Conservation (phyloP, 2,888 invertebrate species). For the Agrotis segetum region DNA sequence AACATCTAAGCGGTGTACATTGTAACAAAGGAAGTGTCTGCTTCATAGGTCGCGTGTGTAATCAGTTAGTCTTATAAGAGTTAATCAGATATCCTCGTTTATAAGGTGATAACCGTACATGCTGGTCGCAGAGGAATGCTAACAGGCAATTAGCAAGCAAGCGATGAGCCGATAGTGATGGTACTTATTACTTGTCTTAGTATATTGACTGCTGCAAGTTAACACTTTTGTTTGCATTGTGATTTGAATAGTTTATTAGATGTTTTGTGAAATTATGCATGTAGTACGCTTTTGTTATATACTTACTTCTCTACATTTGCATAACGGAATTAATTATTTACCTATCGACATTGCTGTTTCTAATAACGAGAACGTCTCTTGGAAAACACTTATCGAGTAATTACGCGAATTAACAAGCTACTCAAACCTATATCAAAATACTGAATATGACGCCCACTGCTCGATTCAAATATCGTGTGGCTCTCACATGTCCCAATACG, state of each 20-base stretch:
- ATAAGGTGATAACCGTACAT: conserved; percentile 60
- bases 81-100: conserved; percentile 58
- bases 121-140: conserved; percentile 59
- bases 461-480: conserved; percentile 36
- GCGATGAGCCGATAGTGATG: conserved; percentile 60
- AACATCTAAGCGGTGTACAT: conserved; percentile 34
- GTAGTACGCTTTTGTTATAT: not conserved
- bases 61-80: conserved; percentile 65
- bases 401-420: conserved; percentile 19
- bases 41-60: conserved; percentile 48
- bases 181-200: conserved; percentile 43
- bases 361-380: not conserved
- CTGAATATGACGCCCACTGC: conserved; percentile 31
- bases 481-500: conserved; percentile 35
- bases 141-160: conserved; percentile 67
- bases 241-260: conserved; percentile 29
- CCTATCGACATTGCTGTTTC: not conserved
- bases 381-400: conserved; percentile 17
- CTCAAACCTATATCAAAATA: conserved; percentile 15
- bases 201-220: conserved; percentile 58
- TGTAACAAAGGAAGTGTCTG: conserved; percentile 49
- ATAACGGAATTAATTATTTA: conserved; percentile 1
- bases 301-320: not conserved
- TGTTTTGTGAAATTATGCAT: conserved; percentile 33
- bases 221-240: conserved; percentile 49